Evolutionary conservation across 2,888 invertebrate species (phyloP), one percentile per base, ranked within the genome.

Genomic region (Drosophila limbata): DNA sequence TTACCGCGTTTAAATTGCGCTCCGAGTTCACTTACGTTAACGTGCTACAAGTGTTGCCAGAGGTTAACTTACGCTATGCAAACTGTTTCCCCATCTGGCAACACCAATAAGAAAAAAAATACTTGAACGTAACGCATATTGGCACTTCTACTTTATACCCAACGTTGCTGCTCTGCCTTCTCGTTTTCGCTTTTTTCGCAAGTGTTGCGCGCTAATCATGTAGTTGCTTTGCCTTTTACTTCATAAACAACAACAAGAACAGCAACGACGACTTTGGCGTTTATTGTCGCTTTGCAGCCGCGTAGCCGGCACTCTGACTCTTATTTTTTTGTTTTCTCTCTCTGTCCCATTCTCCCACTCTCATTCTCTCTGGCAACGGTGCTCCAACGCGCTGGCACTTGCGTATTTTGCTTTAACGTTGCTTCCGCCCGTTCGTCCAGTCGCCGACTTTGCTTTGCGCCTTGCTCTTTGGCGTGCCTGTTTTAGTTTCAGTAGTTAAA

Each of bases 401-500:
- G 61, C 55, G 77, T 61, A 60, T 65, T 63, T 69, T 42, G 61
- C 69, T 65, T 60, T 63, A 52, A 48, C 48, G 47, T 60, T 48
- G 61, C 70, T 39, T 21, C 35, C 44, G 44, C 28, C 17, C 10
- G 21, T 50, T 31, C 33, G n/a, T 40, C 52, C 48, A 39, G 53
- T 70, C 39, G 63, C 37, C 42, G 61, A 25, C 60, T 60, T 56
- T 62, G 69, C 53, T 61, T 77, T 79, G 69, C 69, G 79, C 59
- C 73, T 66, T 73, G 70, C 82, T 82, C 82, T 73, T 69, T 69
- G 77, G 65, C 74, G 73, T 63, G 66, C 61, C 55, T 45, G 72
- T 73, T 76, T 76, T 79, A 77, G 77, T 66, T 81, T 86, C 74
- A 86, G 84, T 86, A 79, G 84, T 81, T 84, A 79, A 86, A 84